Base-by-base conservation (phyloP, 2,888 invertebrate genomes). In the Argynnis bischoffii region DNA sequence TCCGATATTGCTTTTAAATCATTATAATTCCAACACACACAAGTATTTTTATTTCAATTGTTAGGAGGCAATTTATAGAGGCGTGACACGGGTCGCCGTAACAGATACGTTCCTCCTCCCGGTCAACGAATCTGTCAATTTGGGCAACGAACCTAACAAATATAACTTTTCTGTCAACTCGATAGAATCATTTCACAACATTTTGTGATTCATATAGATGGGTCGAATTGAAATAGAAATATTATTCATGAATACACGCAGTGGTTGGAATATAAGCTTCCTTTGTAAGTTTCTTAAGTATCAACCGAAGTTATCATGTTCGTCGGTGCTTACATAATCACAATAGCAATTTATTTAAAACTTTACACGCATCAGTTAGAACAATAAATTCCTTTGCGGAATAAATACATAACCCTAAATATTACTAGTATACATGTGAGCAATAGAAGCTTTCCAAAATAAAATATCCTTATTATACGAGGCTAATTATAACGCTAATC, bases 81-180 rank as follows among this genome's bases (percentile, higher is more conserved):
- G 75, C 77, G 77, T 91, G 90, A 91, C 85, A 84, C 81, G 89
- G 90, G 89, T 89, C 84, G 76, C 76, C 81, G 81, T 84, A 86
- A 89, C 84, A 85, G 83, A 86, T 86, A 88, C 66, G 71, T 70
- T 77, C 77, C 72, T 77, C 76, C 79, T 76, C 77, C 76, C 83
- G 83, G 85, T 83, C 86, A 83, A 80, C 85, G 85, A 82, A 86
- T 82, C 86, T 87, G 87, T 88, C 89, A 87, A 89, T 87, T 88
- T 87, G 75, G 81, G 84, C 87, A 84, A 78, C 79, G 82, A 81
- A 83, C 80, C 85, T 84, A 74, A 76, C 74, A 77, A 75, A 79
- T 77, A 77, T 76, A 73, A 77, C 72, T 76, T 76, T 73, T 65
- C 74, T 75, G 75, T 77, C 77, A 75, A 66, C 69, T 71, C 67